Evolutionary conservation across 2,888 invertebrate genomes (phyloP), one percentile per base, ranked within the genome.

Genomic region (Ophion costatus): DNA sequence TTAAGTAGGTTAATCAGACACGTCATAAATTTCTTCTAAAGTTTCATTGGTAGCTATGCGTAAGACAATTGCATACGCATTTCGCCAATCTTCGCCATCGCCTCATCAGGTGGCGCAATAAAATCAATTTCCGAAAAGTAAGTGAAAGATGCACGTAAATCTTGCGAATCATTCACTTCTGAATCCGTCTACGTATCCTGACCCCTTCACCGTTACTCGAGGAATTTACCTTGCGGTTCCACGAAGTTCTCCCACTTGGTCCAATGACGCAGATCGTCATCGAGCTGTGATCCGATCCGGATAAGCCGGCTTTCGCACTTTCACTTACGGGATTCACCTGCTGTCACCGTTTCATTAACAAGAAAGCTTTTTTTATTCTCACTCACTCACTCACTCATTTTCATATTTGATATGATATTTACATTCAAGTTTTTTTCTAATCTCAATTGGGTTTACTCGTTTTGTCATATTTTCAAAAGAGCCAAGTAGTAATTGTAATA

Each of bases 1-100:
- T 51, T 71, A 88, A 89, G 86, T 90, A 84, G 89, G 88, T 87
- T 89, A 84, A 86, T 87, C 83, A 81, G 61, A 75, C 78, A 29
- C 59, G 3, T 20, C 20, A 59, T 22, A 51, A 51, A 59, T 22
- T 9, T 59, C 7, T 59, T 20, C 4, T 7, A 59, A 0, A 59
- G 59, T 20, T 59, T 22, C 20, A 2, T 59, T 11, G 59, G 22
- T 10, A 59, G 9, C 59, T 2, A 59, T 71, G 20, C 33, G 14
- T 29, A 57, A 57, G 9, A 57, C 11, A 59, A 59, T 71, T 33
- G 6, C 33, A 1, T 10, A 57, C 11, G 24, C 24, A 29, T 11
- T 14, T 24, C 63, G 24, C 14, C 22, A 63, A 63, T 24, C 45
- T 22, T 45, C 45, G 33, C 24, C 11, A 42, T n/a, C 20, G 71